These are phyloP conservation scores for Pharmacophagus antenor DNA, from an alignment of 2,888 invertebrate species.

Conservation along the genomic window DNA sequence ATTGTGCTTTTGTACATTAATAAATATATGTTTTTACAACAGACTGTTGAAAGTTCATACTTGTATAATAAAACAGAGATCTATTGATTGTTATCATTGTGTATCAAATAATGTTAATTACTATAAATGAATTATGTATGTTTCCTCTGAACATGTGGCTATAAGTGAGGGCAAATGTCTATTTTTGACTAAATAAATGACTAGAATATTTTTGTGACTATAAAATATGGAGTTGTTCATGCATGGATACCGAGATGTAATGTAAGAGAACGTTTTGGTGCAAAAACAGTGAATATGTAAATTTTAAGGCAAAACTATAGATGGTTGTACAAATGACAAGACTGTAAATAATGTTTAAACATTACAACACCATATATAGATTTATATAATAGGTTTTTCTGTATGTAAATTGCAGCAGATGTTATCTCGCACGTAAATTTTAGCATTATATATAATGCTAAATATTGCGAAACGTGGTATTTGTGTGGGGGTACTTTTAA, in stretches of 20 bases:
- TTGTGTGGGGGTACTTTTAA: slow-evolving; percentile 8
- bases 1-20: slow-evolving; percentile 55
- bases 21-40: slow-evolving; percentile 58
- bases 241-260: slow-evolving; percentile 66
- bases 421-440: slow-evolving; percentile 5
- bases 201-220: slow-evolving; percentile 74
- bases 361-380: slow-evolving; percentile 36
- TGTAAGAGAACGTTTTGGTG: slow-evolving; percentile 57
- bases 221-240: slow-evolving; percentile 70
- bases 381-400: slow-evolving; percentile 21
- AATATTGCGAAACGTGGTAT: slow-evolving; percentile 2
- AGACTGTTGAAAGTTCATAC: slow-evolving; percentile 70
- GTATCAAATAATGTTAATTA: slow-evolving; percentile 76
- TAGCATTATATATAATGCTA: slow-evolving; percentile 1
- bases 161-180: slow-evolving; percentile 67
- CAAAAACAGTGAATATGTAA: slow-evolving; percentile 57
- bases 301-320: slow-evolving; percentile 54
- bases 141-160: slow-evolving; percentile 71
- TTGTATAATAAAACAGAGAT: slow-evolving; percentile 68
- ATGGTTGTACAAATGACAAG: slow-evolving; percentile 75
- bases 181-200: slow-evolving; percentile 73
- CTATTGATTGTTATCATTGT: slow-evolving; percentile 77
- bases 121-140: slow-evolving; percentile 76
- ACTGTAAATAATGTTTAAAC: slow-evolving; percentile 62
- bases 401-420: slow-evolving; percentile 19